A percentile compares a stretch with the other conserved stretches of the same genome.
Conservation (phyloP, 1,140 invertebrate genomes). For the Zelostemma sp. region DNA sequence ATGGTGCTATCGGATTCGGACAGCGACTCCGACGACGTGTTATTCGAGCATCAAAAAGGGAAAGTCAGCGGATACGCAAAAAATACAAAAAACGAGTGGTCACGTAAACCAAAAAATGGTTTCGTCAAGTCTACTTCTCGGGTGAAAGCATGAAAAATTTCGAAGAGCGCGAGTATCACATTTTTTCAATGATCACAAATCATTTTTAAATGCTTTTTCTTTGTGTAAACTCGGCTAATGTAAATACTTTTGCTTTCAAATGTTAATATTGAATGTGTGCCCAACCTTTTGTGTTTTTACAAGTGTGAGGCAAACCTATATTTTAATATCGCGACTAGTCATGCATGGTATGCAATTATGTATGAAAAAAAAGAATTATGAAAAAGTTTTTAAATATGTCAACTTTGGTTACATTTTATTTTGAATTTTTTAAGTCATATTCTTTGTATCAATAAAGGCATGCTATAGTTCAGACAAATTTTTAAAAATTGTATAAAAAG, state of each 20-base stretch:
- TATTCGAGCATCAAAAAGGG: constrained; percentile 63
- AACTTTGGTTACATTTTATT: too few relatives aligned
- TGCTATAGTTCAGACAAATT: too few relatives aligned
- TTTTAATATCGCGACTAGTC: constrained; percentile 31
- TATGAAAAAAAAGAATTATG: background rate
- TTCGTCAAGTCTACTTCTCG: constrained; percentile 57
- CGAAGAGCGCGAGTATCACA: too few relatives aligned
- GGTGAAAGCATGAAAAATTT: constrained; percentile 63
- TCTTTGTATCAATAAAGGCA: too few relatives aligned
- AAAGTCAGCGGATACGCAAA: constrained; percentile 55
- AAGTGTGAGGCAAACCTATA: constrained; percentile 15
- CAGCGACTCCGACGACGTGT: constrained; percentile 65
- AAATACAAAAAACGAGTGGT: constrained; percentile 53
- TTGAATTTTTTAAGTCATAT: too few relatives aligned
- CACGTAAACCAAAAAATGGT: constrained; percentile 50
- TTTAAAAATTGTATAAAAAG: too few relatives aligned
- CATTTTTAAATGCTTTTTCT: too few relatives aligned
- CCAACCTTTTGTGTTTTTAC: constrained; percentile 2
- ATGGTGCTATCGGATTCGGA: constrained; percentile 66
- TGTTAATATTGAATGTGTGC: too few relatives aligned
- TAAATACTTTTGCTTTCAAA: too few relatives aligned
- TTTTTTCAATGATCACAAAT: too few relatives aligned
- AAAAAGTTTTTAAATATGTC: too few relatives aligned
- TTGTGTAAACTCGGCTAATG: too few relatives aligned
- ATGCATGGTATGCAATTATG: background rate